Percentiles rank a stretch among this genome's conserved stretches.
Evolutionary conservation across 2,888 invertebrate species (phyloP).

Genomic region (Harpalus rubripes): DNA sequence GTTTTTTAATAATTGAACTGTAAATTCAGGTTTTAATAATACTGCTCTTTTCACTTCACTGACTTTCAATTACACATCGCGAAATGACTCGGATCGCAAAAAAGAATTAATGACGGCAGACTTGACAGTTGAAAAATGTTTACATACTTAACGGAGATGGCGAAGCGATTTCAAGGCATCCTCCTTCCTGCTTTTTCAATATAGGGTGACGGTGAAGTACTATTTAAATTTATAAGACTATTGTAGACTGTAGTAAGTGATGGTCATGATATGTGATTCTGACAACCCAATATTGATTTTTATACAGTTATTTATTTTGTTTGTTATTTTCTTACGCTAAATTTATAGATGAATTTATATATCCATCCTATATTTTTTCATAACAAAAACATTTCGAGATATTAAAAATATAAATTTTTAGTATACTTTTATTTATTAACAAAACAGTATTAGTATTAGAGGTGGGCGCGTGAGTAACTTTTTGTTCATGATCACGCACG

Average conservation of each 20-base stretch:
- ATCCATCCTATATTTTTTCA: too few species aligned
- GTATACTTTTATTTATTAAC: too few species aligned
- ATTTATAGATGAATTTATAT: too few species aligned
- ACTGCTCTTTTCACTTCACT: slow-evolving; percentile 37
- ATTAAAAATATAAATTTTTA: too few species aligned
- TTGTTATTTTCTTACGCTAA: too few species aligned
- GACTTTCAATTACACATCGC: slow-evolving; percentile 44
- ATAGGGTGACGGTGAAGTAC: slow-evolving; percentile 19
- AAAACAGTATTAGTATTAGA: too few species aligned
- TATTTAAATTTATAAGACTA: slow-evolving; percentile 12
- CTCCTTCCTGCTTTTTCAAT: slow-evolving; percentile 14
- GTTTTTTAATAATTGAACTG: slow-evolving; percentile 49
- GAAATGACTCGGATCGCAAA: slow-evolving; percentile 19
- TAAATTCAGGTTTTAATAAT: slow-evolving; percentile 49
- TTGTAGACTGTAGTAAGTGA: not conserved
- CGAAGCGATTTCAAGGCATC: not conserved
- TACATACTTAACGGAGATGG: slow-evolving; percentile 33
- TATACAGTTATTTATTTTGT: too few species aligned
- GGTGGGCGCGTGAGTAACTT: too few species aligned
- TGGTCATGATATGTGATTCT: not conserved
- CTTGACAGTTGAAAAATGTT: slow-evolving; percentile 41
- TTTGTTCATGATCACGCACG: too few species aligned
- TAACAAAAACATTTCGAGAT: too few species aligned
- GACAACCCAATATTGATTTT: not conserved
- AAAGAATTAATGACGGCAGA: slow-evolving; percentile 41